Evolutionary conservation across 1,140 invertebrate species (phyloP), one percentile per base, ranked within the genome.

Genomic region (Zaprionus davidi): DNA sequence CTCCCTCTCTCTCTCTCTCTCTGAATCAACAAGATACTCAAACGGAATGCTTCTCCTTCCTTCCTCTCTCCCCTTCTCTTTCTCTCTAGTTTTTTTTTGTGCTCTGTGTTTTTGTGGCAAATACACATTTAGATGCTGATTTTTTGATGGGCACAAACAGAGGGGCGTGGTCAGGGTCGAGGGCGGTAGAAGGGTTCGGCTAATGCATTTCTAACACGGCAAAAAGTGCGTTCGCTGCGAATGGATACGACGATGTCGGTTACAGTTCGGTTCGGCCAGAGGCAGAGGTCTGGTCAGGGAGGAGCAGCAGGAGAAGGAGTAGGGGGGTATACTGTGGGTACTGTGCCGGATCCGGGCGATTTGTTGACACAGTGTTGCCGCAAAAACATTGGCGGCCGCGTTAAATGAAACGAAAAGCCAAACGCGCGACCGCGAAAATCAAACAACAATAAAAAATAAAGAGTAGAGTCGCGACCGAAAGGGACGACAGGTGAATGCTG

Each of bases 401-500:
- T 87, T 87, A 84, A 87, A 87, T 87, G 75, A 90, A 88, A 81
- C 84, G 84, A 88, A 90, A 84, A 84, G 84, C 81, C 85, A 87
- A 90, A 78, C 78, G 81, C 81, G 84, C 78, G 84, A 88, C 81
- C 84, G 85, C 84, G 81, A 84, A 88, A 88, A 88, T 88, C 84
- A 88, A 88, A 90, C 85, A 87, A 88, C 84, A 88, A 88, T 88
- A 84, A 90, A 90, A 88, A 90, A 84, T 81, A 88, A 83, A 62
- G 70, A 59, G 68, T 26, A 13, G 26, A 24, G 55, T 46, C 9
- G 31, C 5, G 20, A 3, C 46, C 20, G 9, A 24, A 51, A 49
- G 65, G 49, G 17, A 6, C 24, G 26, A 38, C 55, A 59, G 72
- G 51, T 64, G 26, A 34, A 28, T 44, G 49, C 3, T n/a, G 15